These are phyloP conservation scores for Diplogasteroides magnus DNA, from an alignment of 1,140 invertebrate species.

Conservation along the genomic window DNA sequence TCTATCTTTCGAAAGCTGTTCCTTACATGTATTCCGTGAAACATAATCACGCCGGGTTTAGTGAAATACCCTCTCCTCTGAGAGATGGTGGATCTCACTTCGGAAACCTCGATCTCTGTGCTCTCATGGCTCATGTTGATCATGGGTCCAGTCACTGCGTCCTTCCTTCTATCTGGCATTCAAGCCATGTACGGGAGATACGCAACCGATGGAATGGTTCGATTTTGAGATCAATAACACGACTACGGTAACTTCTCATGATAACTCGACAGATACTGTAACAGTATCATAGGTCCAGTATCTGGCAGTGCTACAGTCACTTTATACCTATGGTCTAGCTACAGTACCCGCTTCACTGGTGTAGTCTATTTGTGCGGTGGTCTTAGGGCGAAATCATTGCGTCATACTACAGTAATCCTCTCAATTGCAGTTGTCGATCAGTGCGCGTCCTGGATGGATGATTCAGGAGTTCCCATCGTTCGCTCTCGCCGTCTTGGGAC, in stretches of 20 bases:
- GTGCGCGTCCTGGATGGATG: slow-evolving; percentile 17
- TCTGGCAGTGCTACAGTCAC: too few species aligned
- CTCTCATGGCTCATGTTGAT: slow-evolving; percentile 19
- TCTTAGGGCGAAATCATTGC: too few species aligned
- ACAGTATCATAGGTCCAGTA: not conserved
- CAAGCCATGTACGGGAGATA: slow-evolving; percentile 23
- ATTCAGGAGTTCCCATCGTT: slow-evolving; percentile 26
- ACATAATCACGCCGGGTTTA: too few species aligned
- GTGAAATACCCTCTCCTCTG: not conserved
- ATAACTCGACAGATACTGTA: too few species aligned
- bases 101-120: not conserved
- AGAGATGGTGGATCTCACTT: not conserved
- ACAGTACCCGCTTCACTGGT: too few species aligned
- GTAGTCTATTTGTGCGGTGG: too few species aligned
- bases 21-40: too few species aligned
- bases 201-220: not conserved
- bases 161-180: slow-evolving; percentile 1
- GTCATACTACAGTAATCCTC: too few species aligned
- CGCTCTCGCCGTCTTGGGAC: slow-evolving; percentile 12
- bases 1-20: too few species aligned
- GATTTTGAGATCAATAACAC: not conserved
- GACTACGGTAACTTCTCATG: too few species aligned
- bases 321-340: too few species aligned
- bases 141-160: not conserved
- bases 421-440: not conserved